These are phyloP conservation scores for Nycteola revayana DNA, from an alignment of 2,888 invertebrate species.

Conservation along the genomic window DNA sequence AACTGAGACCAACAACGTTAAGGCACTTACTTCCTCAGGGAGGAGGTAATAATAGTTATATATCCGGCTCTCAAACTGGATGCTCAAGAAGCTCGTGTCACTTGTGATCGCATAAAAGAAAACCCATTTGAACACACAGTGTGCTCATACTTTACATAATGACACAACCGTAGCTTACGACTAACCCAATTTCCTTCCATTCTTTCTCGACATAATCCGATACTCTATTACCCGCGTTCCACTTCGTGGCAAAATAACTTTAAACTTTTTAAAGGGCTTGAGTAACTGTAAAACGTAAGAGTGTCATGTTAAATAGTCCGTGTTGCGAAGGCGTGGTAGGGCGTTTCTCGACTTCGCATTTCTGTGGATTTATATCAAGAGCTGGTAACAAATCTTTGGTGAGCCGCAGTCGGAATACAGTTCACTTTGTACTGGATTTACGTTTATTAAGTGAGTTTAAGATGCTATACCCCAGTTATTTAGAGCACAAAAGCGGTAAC, in stretches of 20 bases:
- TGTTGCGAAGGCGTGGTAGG: constrained; percentile 33
- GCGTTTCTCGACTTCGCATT: constrained; percentile 33
- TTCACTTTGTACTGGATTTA: constrained; percentile 65
- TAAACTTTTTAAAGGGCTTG: constrained; percentile 34
- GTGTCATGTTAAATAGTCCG: constrained; percentile 25
- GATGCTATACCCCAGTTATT: constrained; percentile 31
- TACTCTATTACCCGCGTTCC: constrained; percentile 26
- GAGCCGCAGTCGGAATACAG: constrained; percentile 63
- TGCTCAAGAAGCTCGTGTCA: too few relatives aligned
- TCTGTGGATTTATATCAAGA: constrained; percentile 45
- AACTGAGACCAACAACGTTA: too few relatives aligned
- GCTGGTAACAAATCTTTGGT: constrained; percentile 68
- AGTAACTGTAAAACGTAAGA: constrained; percentile 30
- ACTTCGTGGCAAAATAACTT: constrained; percentile 30
- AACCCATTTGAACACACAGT: background rate
- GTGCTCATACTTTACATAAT: background rate
- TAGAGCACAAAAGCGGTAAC: constrained; percentile 15
- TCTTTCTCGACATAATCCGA: constrained; percentile 26
- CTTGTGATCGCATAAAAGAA: too few relatives aligned
- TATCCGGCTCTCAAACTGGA: too few relatives aligned
- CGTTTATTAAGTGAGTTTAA: constrained; percentile 61
- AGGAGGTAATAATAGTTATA: too few relatives aligned
- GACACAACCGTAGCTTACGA: background rate
- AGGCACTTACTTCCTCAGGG: too few relatives aligned
- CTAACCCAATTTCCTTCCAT: constrained; percentile 8